A percentile compares a stretch with the other conserved stretches of the same genome.
phyloP scores from a whole-genome alignment of 1,140 invertebrate genomes.

The Aphelenchoides besseyi region DNA sequence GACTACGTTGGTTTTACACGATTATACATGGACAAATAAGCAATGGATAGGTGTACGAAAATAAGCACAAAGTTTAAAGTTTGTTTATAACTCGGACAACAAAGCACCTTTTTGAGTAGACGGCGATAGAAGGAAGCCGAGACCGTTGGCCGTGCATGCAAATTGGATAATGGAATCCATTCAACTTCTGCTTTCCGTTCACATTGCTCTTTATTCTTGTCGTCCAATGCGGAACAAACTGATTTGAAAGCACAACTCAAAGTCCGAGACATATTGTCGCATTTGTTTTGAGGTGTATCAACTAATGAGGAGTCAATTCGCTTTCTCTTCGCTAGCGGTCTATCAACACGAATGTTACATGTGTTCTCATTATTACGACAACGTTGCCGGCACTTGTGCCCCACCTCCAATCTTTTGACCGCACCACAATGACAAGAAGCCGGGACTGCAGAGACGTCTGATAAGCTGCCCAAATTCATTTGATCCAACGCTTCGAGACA shows the following conservation, averaged over 20 bases:
- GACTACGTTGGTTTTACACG: too few relatives aligned
- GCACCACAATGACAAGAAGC: slow-evolving; percentile 1
- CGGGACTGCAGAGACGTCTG: background rate
- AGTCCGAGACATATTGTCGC: too few relatives aligned
- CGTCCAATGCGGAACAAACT: background rate
- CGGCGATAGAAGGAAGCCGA: background rate
- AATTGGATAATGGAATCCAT: background rate
- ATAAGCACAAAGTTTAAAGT: background rate
- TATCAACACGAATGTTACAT: too few relatives aligned
- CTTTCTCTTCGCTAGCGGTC: too few relatives aligned
- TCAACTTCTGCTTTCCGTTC: background rate
- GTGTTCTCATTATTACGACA: too few relatives aligned
- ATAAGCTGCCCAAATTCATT: background rate
- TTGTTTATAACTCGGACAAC: background rate
- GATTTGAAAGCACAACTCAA: background rate
- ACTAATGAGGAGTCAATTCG: too few relatives aligned
- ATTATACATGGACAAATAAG: background rate
- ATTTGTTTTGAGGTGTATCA: too few relatives aligned
- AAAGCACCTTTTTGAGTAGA: background rate
- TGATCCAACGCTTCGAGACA: background rate
- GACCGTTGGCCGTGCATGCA: background rate
- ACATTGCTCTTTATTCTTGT: background rate
- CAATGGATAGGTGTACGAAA: background rate
- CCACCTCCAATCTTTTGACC: background rate
- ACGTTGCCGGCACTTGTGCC: background rate